Percentiles rank a stretch among this genome's conserved stretches.
Conservation (phyloP, 2,888 invertebrate species). For the Parnassius glacialis region DNA sequence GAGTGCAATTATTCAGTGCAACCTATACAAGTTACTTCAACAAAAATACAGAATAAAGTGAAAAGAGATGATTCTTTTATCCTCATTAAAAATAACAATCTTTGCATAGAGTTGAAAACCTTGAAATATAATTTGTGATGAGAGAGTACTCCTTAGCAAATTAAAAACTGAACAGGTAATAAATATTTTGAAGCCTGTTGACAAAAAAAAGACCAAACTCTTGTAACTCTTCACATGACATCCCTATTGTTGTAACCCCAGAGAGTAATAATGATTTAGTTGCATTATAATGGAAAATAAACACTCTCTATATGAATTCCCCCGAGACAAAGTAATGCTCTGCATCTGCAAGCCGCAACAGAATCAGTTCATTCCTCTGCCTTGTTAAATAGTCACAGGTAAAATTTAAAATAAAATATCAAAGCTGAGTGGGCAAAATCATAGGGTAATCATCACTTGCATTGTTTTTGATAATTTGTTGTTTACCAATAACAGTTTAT, state of each 20-base stretch:
- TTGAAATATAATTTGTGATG: conserved; percentile 2
- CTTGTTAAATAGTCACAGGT: conserved; percentile 65
- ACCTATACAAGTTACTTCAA: too few species aligned
- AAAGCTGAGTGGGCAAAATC: conserved; percentile 37
- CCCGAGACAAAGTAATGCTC: conserved; percentile 59
- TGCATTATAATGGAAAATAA: conserved; percentile 45
- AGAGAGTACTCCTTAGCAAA: neutral
- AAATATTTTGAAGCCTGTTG: too few species aligned
- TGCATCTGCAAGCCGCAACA: conserved; percentile 66
- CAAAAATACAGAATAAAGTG: too few species aligned
- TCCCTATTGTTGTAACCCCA: conserved; percentile 62
- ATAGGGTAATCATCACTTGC: conserved; percentile 22
- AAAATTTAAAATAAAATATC: conserved; percentile 29
- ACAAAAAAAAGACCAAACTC: conserved; percentile 45
- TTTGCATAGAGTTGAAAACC: neutral
- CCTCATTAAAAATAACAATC: neutral
- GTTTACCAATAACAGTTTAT: conserved; percentile 29
- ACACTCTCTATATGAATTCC: conserved; percentile 51
- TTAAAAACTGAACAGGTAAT: neutral
- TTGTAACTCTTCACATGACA: conserved; percentile 75
- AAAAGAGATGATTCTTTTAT: neutral
- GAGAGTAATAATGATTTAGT: conserved; percentile 56
- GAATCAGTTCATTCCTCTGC: conserved; percentile 55
- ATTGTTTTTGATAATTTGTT: conserved; percentile 11
- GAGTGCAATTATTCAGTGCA: too few species aligned